A percentile compares a stretch with the other conserved stretches of the same genome.
These are phyloP conservation scores for Ophioninae sp. DNA, from an alignment of 2,888 invertebrate genomes.

Conservation along the genomic window DNA sequence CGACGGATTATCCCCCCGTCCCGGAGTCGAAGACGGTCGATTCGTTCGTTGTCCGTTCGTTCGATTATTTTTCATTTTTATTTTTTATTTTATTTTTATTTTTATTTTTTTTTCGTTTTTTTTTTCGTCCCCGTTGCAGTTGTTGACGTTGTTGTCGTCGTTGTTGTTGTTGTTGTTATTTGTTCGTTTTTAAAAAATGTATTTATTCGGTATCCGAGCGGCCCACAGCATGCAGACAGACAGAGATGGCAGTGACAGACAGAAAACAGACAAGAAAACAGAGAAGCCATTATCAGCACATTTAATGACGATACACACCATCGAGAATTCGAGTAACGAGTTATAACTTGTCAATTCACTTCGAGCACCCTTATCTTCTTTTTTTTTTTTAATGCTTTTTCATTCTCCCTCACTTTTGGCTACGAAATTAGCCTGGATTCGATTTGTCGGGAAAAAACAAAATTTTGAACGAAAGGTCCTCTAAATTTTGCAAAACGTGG, in stretches of 20 bases:
- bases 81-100: slow-evolving; percentile 36
- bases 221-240: slow-evolving; percentile 84
- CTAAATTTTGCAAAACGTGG: no score
- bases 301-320: slow-evolving; percentile 72
- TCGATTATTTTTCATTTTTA: slow-evolving; percentile 23
- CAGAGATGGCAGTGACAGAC: slow-evolving; percentile 83
- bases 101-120: slow-evolving; percentile 38
- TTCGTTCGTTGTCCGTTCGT: neutral
- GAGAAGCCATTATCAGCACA: slow-evolving; percentile 81
- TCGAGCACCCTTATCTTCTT: neutral
- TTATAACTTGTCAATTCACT: slow-evolving; percentile 37
- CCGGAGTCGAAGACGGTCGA: neutral
- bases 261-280: slow-evolving; percentile 83
- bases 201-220: slow-evolving; percentile 77
- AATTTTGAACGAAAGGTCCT: no score
- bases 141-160: slow-evolving; percentile 51
- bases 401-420: no score
- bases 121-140: slow-evolving; percentile 66
- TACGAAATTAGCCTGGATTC: no score
- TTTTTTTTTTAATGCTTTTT: neutral
- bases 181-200: slow-evolving; percentile 30
- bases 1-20: neutral
- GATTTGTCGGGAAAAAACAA: no score
- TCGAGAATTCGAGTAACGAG: slow-evolving; percentile 58
- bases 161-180: slow-evolving; percentile 31